Conservation (phyloP, 2,113 vertebrate genomes). For the Delphinapterus leucas region DNA sequence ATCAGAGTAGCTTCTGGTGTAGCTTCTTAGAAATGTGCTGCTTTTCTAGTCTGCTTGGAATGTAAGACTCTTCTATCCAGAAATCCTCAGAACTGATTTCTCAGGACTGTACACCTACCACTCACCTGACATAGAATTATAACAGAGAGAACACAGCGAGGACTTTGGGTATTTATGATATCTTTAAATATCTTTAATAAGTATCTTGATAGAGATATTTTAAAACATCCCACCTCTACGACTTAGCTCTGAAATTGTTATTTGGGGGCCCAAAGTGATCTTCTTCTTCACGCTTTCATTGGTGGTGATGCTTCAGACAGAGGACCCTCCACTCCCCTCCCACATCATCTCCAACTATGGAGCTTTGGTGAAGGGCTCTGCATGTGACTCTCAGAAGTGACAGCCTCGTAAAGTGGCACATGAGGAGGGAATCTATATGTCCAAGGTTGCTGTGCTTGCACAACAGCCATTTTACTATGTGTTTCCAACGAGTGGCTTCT, state of each 20-base stretch:
- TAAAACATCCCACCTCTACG: no score
- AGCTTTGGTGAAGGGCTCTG: neutral
- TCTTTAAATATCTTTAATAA: no score
- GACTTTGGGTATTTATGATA: neutral
- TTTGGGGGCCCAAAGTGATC: neutral
- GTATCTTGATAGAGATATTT: no score
- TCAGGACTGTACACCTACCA: no score
- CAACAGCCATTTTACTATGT: no score
- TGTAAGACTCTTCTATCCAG: neutral
- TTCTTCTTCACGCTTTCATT: neutral
- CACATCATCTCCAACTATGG: neutral
- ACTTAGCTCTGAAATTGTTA: neutral
- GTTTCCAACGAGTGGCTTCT: no score
- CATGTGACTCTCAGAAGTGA: no score
- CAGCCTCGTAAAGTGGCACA: neutral
- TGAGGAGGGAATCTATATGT: no score
- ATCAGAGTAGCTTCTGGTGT: neutral
- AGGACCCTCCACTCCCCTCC: neutral
- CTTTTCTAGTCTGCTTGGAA: neutral
- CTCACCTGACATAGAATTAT: no score
- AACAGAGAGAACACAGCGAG: neutral
- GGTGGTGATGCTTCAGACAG: accelerated
- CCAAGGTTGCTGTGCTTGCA: no score
- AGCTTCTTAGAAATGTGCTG: neutral
- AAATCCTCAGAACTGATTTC: neutral